Percentiles rank a stretch among this genome's conserved stretches.
phyloP scores from a whole-genome alignment of 2,888 invertebrate species.

The Rotaria socialis region DNA sequence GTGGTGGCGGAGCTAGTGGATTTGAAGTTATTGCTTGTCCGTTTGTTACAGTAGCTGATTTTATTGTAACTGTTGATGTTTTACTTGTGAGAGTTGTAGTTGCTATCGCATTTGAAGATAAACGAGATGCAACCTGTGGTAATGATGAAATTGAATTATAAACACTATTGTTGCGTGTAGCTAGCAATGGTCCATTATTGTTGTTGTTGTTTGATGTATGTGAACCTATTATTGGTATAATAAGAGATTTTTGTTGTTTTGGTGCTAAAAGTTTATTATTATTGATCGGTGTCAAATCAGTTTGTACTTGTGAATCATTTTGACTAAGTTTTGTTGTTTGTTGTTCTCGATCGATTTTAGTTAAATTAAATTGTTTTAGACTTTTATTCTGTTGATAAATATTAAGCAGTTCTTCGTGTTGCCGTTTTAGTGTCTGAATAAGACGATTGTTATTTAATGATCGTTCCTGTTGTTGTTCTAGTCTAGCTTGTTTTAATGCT shows the following conservation, averaged over 20 bases:
- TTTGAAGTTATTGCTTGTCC: background rate
- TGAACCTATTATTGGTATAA: background rate
- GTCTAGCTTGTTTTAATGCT: background rate
- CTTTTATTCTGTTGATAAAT: background rate
- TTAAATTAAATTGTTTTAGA: background rate
- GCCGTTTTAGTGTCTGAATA: background rate
- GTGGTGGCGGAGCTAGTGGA: too few relatives aligned
- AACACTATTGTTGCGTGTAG: background rate
- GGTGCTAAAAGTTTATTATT: background rate
- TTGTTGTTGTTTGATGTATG: background rate
- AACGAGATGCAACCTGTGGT: background rate
- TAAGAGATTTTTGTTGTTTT: background rate
- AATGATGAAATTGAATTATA: background rate
- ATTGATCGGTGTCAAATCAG: background rate
- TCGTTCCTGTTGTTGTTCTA: background rate
- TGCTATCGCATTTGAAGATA: background rate
- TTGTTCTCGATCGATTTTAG: conserved; percentile 4
- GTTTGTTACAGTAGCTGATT: background rate
- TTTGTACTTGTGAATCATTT: background rate
- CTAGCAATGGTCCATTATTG: background rate
- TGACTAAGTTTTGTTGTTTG: background rate
- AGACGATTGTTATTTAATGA: conserved; percentile 24
- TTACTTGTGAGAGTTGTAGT: background rate
- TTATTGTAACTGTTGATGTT: background rate
- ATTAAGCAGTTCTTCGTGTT: background rate